Conservation (phyloP, 2,888 invertebrate genomes). For the Phorcus lineatus region DNA sequence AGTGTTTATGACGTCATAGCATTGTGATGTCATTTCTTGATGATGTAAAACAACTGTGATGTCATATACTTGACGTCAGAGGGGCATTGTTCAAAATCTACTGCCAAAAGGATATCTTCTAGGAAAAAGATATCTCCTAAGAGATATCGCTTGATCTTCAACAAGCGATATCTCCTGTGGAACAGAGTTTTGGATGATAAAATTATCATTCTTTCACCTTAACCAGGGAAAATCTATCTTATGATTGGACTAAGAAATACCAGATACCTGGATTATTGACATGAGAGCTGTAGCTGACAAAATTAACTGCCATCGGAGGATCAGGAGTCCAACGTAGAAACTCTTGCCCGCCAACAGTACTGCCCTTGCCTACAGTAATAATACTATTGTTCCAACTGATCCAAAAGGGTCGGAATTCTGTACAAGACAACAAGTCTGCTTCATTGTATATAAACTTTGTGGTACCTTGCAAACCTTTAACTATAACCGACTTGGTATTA, state of each 20-base stretch:
- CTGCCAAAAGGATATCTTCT: no score
- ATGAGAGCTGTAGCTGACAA: background rate
- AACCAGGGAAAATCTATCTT: no score
- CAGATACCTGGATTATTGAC: background rate
- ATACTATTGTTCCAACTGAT: background rate
- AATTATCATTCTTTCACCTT: no score
- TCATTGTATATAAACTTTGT: background rate
- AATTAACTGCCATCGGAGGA: background rate
- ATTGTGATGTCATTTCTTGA: no score
- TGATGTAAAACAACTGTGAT: no score
- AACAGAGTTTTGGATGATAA: no score
- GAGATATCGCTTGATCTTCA: no score
- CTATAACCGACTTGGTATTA: background rate
- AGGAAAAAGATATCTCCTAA: no score
- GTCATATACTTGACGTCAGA: no score
- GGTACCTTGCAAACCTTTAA: background rate
- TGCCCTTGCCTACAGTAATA: background rate
- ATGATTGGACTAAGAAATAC: background rate
- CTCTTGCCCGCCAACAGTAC: background rate
- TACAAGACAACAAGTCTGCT: background rate
- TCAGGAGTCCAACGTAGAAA: background rate
- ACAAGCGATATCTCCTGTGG: no score
- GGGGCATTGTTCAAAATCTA: no score
- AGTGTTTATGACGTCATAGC: no score
- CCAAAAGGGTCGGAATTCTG: background rate